phyloP scores from a whole-genome alignment of 2,888 invertebrate species.

The Cephonodes hylas region DNA sequence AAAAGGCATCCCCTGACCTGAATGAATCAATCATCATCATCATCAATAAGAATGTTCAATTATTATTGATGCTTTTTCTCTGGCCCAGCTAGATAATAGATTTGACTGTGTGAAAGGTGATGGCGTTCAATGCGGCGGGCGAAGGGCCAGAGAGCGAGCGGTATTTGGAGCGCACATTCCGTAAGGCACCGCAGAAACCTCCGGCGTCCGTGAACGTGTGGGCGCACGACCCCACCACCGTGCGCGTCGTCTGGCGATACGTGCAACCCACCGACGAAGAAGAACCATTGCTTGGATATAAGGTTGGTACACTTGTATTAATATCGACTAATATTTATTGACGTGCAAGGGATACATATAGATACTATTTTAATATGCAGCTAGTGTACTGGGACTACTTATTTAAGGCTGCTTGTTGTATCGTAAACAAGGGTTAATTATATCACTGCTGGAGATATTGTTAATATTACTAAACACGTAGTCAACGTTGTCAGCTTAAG shows the following conservation, averaged over 20 bases:
- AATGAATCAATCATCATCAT: too few species aligned
- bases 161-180: constrained; percentile 91
- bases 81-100: neutral
- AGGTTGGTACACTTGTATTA: constrained; percentile 75
- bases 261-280: constrained; percentile 94
- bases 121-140: constrained; percentile 98
- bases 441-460: too few species aligned
- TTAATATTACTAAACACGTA: too few species aligned
- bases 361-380: too few species aligned
- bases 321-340: neutral
- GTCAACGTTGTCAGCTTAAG: too few species aligned
- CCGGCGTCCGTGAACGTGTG: constrained; percentile 94
- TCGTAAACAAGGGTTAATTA: too few species aligned
- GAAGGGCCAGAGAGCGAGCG: constrained; percentile 97
- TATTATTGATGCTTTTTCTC: neutral
- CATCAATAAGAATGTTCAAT: too few species aligned
- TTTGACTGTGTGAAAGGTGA: too few species aligned
- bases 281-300: constrained; percentile 96
- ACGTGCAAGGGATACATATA: neutral
- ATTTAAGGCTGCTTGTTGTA: too few species aligned
- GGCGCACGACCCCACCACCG: constrained; percentile 91
- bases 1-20: too few species aligned
- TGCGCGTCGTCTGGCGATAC: constrained; percentile 95
- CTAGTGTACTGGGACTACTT: too few species aligned
- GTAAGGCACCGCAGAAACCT: constrained; percentile 96